Percentiles rank a stretch among this genome's conserved stretches.
Evolutionary conservation across 2,888 invertebrate genomes (phyloP).

Genomic region (Venustoraphidia nigricollis): DNA sequence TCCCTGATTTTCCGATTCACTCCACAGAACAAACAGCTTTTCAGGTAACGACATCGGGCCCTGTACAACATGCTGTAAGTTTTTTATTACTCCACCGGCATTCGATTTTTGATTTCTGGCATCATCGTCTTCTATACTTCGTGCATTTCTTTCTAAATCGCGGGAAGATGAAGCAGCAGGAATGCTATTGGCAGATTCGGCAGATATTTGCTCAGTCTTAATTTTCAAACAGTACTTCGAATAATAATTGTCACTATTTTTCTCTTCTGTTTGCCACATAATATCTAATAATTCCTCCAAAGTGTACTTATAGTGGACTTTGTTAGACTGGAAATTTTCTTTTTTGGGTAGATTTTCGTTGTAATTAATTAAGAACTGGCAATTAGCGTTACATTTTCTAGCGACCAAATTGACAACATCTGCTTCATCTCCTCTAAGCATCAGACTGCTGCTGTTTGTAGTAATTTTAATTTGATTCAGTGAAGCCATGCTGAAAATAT

Average conservation of each 20-base stretch:
- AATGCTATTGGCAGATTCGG: slow-evolving; percentile 9
- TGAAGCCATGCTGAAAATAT: too few species aligned
- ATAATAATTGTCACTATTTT: slow-evolving; percentile 44
- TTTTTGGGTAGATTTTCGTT: neutral
- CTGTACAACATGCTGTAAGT: too few species aligned
- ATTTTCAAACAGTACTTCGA: slow-evolving; percentile 45
- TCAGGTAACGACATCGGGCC: slow-evolving; percentile 46
- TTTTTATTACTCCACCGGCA: slow-evolving; percentile 40
- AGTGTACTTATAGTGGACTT: slow-evolving; percentile 5
- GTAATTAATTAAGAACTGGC: too few species aligned
- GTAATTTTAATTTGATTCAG: too few species aligned
- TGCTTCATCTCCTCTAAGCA: too few species aligned
- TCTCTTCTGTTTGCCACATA: slow-evolving; percentile 45
- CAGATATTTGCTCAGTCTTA: slow-evolving; percentile 18
- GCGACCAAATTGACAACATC: too few species aligned
- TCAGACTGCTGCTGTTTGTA: too few species aligned
- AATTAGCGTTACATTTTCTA: too few species aligned
- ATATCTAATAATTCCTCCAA: slow-evolving; percentile 32
- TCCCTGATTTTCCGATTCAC: too few species aligned
- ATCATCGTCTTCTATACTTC: slow-evolving; percentile 24
- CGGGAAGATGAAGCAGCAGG: slow-evolving; percentile 6
- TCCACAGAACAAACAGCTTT: slow-evolving; percentile 53
- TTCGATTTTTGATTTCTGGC: slow-evolving; percentile 42
- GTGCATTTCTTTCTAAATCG: slow-evolving; percentile 8
- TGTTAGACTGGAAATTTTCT: slow-evolving; percentile 10